Evolutionary conservation across 2,888 invertebrate genomes (phyloP), one percentile per base, ranked within the genome.

Genomic region (Aspidapion aeneum): DNA sequence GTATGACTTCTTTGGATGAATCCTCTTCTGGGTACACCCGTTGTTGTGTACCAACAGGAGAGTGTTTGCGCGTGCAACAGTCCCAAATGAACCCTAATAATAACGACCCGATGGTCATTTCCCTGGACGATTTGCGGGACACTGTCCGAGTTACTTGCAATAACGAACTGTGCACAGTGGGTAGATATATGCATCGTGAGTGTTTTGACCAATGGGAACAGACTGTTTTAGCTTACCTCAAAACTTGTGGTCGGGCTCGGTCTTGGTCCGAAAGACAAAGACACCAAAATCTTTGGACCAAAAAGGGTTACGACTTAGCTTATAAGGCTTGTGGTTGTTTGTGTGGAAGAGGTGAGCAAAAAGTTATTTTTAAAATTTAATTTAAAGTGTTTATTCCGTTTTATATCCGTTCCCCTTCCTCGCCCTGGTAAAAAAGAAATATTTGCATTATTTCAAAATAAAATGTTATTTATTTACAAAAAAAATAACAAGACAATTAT

Each of bases 141-240:
- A 90, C 91, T 55, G 88, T 96, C 71, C 91, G 91, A 78, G 94
- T 98, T 64, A 86, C 90, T 70, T 98, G 98, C 86, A 97, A 95
- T 85, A 97, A 97, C 82, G 96, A 96, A 77, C 87, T 88, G 76
- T 98, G 98, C 82, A 84, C 86, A 68, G 86, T 87, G 75, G 95
- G 96, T 68, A 89, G 91, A 66, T 96, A 90, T 79, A 97, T 98
- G 97, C 98, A 98, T 84, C 88, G 91, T 71, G 93, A 93, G 79
- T 98, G 97, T 81, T 97, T 97, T 83, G 94, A 95, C 71, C 87
- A 90, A 72, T 98, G 96, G 95, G 96, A 98, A 81, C 90, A 90
- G 79, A 86, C 90, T 49, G 92, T 97, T 63, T 84, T 97, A 70
- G 90, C 91, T 60, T 94, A 93, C 76, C 84, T 98, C 66, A 93